These are phyloP conservation scores for Corvus hawaiiensis DNA, from an alignment of 2,113 vertebrate species.

Conservation along the genomic window DNA sequence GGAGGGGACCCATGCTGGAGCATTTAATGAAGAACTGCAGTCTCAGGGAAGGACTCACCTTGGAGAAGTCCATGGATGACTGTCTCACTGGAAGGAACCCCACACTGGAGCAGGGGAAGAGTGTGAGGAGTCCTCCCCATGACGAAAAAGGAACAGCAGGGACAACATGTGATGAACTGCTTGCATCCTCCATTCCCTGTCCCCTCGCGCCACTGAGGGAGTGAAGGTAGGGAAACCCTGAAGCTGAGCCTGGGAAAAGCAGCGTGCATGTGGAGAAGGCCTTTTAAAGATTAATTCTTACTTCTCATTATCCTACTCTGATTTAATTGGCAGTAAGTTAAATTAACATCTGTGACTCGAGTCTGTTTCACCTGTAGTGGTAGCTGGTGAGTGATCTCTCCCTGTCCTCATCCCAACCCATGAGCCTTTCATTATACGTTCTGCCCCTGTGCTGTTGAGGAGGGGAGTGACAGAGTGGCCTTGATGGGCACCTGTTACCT, in stretches of 20 bases:
- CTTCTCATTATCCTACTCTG: background rate
- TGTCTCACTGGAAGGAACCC: background rate
- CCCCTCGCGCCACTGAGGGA: fast-evolving
- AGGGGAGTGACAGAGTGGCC: background rate
- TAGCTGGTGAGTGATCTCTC: background rate
- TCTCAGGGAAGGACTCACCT: fast-evolving
- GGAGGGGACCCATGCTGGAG: fast-evolving
- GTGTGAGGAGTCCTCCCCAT: background rate
- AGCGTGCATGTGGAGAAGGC: fast-evolving
- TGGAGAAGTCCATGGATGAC: background rate
- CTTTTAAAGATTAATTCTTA: background rate
- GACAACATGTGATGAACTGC: background rate
- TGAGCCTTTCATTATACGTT: fast-evolving
- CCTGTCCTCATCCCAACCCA: background rate
- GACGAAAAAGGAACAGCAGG: background rate
- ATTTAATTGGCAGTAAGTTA: background rate
- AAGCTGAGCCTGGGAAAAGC: background rate
- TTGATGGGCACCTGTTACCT: background rate
- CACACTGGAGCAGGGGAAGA: background rate
- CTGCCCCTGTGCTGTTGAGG: background rate
- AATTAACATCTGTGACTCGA: fast-evolving
- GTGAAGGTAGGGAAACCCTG: fast-evolving
- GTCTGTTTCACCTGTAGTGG: fast-evolving
- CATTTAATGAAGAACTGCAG: background rate
- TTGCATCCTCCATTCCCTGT: fast-evolving